These are phyloP conservation scores for Coelinius sp. DNA, from an alignment of 2,888 invertebrate genomes.

Conservation along the genomic window DNA sequence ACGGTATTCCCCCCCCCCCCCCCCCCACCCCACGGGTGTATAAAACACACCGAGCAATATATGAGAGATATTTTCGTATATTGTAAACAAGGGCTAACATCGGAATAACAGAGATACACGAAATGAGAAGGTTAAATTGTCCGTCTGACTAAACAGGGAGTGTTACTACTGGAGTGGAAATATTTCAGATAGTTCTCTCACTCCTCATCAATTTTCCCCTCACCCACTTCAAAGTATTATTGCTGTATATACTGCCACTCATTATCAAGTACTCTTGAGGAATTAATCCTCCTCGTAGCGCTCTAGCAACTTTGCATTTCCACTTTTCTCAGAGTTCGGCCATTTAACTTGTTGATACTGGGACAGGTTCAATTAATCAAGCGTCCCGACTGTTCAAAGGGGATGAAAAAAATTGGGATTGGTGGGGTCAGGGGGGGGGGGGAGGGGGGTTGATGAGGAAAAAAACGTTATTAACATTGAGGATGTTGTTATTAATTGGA, in stretches of 20 bases:
- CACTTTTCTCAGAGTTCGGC: not conserved
- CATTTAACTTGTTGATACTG: constrained; percentile 22
- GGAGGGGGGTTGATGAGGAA: too few species aligned
- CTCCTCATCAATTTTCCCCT: not conserved
- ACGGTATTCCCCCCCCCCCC: not conserved
- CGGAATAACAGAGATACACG: not conserved
- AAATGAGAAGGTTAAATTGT: constrained; percentile 11
- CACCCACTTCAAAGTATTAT: not conserved
- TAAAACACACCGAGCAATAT: not conserved
- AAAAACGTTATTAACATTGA: too few species aligned
- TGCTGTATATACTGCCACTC: constrained; percentile 19
- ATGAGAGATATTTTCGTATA: not conserved
- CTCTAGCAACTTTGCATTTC: not conserved
- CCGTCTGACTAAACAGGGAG: constrained; percentile 14
- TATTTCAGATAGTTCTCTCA: constrained; percentile 2
- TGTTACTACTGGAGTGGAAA: constrained; percentile 13
- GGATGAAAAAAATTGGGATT: not conserved
- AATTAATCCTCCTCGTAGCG: not conserved
- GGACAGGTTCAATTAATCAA: constrained; percentile 19
- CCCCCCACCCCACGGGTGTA: not conserved
- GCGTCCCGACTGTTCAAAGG: not conserved
- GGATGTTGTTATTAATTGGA: too few species aligned
- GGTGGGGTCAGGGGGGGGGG: too few species aligned
- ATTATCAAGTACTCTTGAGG: constrained; percentile 15
- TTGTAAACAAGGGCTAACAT: constrained; percentile 10